Conservation (phyloP, 2,113 vertebrate genomes). For the Pseudolaguvia tuberculata region DNA sequence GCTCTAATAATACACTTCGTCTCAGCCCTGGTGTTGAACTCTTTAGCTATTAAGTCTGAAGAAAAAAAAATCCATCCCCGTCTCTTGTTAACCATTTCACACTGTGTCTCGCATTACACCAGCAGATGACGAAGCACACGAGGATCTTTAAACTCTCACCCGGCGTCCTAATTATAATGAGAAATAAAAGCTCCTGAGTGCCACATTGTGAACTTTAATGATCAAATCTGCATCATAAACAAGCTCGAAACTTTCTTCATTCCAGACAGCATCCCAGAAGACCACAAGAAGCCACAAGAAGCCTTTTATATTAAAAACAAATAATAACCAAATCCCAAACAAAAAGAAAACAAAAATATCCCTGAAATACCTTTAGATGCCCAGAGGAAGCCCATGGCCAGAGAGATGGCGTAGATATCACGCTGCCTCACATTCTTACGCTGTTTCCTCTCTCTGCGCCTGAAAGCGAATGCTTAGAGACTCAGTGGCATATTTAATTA, state of each 20-base stretch:
- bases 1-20: neutral
- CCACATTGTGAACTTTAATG: slow-evolving; percentile 63
- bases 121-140: slow-evolving; percentile 7
- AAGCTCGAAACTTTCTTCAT: slow-evolving; percentile 65
- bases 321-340: slow-evolving; percentile 68
- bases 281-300: too few species aligned
- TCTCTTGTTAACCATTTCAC: slow-evolving; percentile 25
- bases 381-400: slow-evolving; percentile 94
- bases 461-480: slow-evolving; percentile 98
- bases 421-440: slow-evolving; percentile 92
- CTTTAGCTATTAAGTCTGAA: neutral
- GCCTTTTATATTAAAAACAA: slow-evolving; percentile 68
- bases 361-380: slow-evolving; percentile 97
- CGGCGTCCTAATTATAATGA: slow-evolving; percentile 32
- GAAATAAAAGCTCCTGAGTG: slow-evolving; percentile 56
- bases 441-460: slow-evolving; percentile 96
- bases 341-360: slow-evolving; percentile 58
- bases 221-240: slow-evolving; percentile 63
- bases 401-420: slow-evolving; percentile 97
- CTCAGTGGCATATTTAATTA: slow-evolving; percentile 99
- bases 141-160: slow-evolving; percentile 3
- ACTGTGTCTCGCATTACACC: slow-evolving; percentile 3
- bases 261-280: slow-evolving; percentile 65
- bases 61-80: neutral
- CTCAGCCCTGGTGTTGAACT: neutral